phyloP scores from a whole-genome alignment of 2,797 vertebrate species.

The Sciurus carolinensis region DNA sequence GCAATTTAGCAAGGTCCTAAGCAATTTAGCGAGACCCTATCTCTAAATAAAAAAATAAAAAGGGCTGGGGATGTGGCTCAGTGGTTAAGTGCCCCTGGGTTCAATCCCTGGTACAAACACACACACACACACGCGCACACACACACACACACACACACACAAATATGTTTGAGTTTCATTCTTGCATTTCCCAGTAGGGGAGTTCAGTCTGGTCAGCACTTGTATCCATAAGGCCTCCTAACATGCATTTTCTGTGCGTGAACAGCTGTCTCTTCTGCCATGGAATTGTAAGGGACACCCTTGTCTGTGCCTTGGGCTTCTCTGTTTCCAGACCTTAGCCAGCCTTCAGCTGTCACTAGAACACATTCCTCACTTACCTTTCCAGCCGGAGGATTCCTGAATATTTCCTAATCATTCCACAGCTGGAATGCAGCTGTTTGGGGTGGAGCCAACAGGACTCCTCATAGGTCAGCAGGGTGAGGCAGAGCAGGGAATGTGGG shows the following conservation, averaged over 20 bases:
- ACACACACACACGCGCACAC: too few species aligned
- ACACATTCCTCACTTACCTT: conserved; percentile 69
- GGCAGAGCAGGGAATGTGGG: conserved; percentile 60
- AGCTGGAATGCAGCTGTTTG: conserved; percentile 83
- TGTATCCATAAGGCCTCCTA: background rate
- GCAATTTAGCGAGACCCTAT: too few species aligned
- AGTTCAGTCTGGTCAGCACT: background rate
- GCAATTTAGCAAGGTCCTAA: too few species aligned
- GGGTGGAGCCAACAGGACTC: conserved; percentile 49
- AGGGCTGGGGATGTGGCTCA: too few species aligned
- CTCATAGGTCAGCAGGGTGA: conserved; percentile 72
- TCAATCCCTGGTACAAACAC: too few species aligned
- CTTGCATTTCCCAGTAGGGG: background rate
- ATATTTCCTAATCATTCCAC: conserved; percentile 58
- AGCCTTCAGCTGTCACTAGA: conserved; percentile 47
- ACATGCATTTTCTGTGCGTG: background rate
- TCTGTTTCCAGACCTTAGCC: background rate
- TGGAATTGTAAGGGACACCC: background rate
- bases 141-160: too few species aligned
- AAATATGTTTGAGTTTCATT: conserved; percentile 28
- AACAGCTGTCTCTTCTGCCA: background rate
- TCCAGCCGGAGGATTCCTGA: conserved; percentile 67
- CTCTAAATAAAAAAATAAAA: too few species aligned
- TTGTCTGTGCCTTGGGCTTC: background rate
- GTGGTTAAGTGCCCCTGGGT: too few species aligned